Conservation (phyloP, 2,113 vertebrate species). For the Acanthisitta chloris region DNA sequence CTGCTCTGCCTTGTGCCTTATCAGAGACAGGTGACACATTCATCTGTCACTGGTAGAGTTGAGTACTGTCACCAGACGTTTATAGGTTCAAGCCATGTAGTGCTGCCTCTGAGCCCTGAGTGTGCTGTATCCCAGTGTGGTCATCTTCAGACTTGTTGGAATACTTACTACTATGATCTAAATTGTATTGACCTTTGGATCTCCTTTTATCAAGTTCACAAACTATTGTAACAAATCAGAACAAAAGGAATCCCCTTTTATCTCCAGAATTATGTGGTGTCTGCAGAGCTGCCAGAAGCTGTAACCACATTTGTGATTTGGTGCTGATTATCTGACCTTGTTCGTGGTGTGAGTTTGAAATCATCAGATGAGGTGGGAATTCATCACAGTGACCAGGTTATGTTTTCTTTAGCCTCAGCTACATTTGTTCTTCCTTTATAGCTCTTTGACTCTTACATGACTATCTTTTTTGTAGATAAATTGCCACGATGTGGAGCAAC, state of each 20-base stretch:
- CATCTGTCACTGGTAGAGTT: not conserved
- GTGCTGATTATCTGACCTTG: not conserved
- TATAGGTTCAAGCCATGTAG: not conserved
- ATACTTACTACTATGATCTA: not conserved
- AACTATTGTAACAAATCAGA: not conserved
- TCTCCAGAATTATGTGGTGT: not conserved
- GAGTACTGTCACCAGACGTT: not conserved
- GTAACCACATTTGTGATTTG: not conserved
- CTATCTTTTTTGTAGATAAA: conserved; percentile 70
- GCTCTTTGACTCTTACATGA: not conserved
- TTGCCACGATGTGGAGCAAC: conserved; percentile 83
- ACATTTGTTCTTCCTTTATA: not conserved
- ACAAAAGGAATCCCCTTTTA: not conserved
- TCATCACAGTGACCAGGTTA: not conserved
- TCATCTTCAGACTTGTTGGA: not conserved
- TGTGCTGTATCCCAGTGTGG: not conserved
- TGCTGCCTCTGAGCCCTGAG: not conserved
- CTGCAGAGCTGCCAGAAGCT: not conserved
- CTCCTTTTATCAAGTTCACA: not conserved
- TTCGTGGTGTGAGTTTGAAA: not conserved
- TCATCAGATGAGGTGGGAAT: not conserved
- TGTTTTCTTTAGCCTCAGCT: not conserved
- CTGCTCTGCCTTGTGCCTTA: not conserved
- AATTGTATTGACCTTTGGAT: not conserved
- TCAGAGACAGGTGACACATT: not conserved